Evolutionary conservation across 2,113 vertebrate species (phyloP).

Genomic region (Cryptomyrus ogoouensis): DNA sequence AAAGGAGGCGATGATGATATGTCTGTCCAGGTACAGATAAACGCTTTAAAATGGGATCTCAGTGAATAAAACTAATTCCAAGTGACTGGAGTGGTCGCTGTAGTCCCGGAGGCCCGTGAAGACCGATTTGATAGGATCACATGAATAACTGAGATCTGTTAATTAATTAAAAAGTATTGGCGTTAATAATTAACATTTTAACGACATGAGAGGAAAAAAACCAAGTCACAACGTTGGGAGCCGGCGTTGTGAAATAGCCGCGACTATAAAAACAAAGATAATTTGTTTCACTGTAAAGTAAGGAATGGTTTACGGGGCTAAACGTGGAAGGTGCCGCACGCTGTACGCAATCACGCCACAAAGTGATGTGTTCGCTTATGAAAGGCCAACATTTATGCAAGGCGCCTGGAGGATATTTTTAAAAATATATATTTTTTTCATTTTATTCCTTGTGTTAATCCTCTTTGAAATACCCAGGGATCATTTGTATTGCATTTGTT

Average conservation of each 20-base stretch:
- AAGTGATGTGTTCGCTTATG: not conserved
- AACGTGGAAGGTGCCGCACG: not conserved
- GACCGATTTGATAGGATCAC: not conserved
- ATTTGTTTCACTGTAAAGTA: not conserved
- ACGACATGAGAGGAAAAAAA: not conserved
- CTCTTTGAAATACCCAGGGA: not conserved
- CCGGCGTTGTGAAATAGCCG: not conserved
- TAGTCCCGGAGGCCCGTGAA: not conserved
- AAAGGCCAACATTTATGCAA: not conserved
- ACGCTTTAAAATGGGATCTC: not conserved
- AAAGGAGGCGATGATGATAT: not conserved
- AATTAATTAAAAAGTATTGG: not conserved
- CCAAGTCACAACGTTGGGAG: not conserved
- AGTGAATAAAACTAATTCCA: not conserved
- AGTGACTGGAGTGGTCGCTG: not conserved
- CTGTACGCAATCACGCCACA: not conserved
- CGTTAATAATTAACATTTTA: not conserved
- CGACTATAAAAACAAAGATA: not conserved
- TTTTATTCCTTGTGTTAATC: not conserved
- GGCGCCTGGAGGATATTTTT: not conserved
- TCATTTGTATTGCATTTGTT: not conserved
- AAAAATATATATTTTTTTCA: accelerated
- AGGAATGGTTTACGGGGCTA: not conserved
- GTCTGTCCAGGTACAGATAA: not conserved
- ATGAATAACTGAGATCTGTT: not conserved